Base-by-base conservation (phyloP, 2,113 vertebrate species). In the Coreoperca whiteheadi region DNA sequence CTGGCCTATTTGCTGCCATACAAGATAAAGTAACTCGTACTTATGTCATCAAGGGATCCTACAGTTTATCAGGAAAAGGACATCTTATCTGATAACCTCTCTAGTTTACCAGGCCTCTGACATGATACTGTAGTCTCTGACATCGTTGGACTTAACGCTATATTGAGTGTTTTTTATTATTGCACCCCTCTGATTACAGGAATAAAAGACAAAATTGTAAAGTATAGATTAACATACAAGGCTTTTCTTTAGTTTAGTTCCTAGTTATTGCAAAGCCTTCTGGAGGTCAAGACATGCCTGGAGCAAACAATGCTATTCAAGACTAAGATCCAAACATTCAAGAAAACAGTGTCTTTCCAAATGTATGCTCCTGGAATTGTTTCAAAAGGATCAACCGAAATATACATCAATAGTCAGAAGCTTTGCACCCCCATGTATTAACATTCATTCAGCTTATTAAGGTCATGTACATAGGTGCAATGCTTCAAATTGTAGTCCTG, bases 71-170 rank as follows among this genome's bases (percentile, higher is more conserved):
- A n/a, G 28, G 12, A 18, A 56, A 85, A 87, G 59, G 18, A 61
- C 57, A 88, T 87, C 87, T 91, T 90, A 76, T 87, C 88, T 82
- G 5, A 9, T 20, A 79, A 11, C 37, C 74, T 32, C 30, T 60
- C 4, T 25, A 18, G 10, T 69, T 78, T 57, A 88, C 65, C 18
- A 65, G 21, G 25, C 21, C 71, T 43, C 32, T 32, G 57, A 71
- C 81, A 75, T 71, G 66, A 41, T 51, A 54, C 66, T 41, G 39
- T 64, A 32, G 14, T 9, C 4, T 23, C 15, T 61, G 39, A 37
- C 37, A 57, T 28, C 25, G 10, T 72, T n/a, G 25, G 12, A 60
- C 59, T 34, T 60, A n/a, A 61, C 50, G 54, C 12, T 8, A 66
- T 56, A 60, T 56, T 65, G n/a, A 30, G n/a, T n/a, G n/a, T 1